Evolutionary conservation across 2,888 invertebrate species (phyloP), one percentile per base, ranked within the genome.

Genomic region (Drosophila emarginata): DNA sequence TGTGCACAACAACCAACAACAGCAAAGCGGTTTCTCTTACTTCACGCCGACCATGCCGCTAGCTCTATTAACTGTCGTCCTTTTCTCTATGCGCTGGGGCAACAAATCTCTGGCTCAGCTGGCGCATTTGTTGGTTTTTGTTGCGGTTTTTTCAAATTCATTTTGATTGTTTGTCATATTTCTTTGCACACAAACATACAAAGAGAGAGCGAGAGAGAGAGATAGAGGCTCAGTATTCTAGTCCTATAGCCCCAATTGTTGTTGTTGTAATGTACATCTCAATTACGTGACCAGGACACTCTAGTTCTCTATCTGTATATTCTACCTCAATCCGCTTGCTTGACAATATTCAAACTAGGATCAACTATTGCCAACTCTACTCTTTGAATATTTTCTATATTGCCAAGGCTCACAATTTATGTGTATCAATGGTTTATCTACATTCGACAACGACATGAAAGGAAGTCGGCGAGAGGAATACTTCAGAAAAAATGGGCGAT

Each of bases 91-190:
- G 18, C 45, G 61, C 56, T 56, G 69, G 60, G 67, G 60, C 76
- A 64, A 88, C 86, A 85, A 85, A 85, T 86, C 88, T 88, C 75
- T 63, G 75, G 78, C 87, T 83, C 85, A 85, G 88, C 80, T 85
- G 87, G 78, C 78, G 64, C 76, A 68, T 77, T 78, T 73, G 72
- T 70, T 72, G 81, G 79, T 65, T 75, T 69, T 64, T 74, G 74
- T 72, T 86, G 85, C 75, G 88, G 86, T 88, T 80, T 87, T 81
- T 67, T 67, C 73, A 72, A 80, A 80, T 78, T 75, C 86, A 68
- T 69, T 77, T 76, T 87, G 88, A 87, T 87, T 85, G 88, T 78
- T 88, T 88, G 83, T 87, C 85, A 87, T 85, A 87, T 86, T 87
- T 86, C 74, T 78, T 6, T 45, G 21, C 14, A 14, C 39, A 39